Percentiles rank a stretch among this genome's conserved stretches.
Evolutionary conservation across 1,140 invertebrate species (phyloP).

Genomic region (Chlorops oryzae): DNA sequence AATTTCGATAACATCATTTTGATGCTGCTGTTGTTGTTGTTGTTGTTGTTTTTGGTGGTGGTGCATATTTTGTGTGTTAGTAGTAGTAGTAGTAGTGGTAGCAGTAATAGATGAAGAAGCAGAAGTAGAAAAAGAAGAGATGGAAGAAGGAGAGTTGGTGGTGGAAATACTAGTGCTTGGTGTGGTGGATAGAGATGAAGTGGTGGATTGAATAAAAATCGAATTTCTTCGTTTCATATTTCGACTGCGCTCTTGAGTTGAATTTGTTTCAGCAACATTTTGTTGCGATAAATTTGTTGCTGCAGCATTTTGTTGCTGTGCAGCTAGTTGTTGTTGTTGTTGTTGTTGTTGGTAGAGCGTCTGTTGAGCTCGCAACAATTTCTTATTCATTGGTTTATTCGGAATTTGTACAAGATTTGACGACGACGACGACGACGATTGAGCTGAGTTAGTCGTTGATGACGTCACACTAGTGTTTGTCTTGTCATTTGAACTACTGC

Average conservation of each 20-base stretch:
- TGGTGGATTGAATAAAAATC: too few species aligned
- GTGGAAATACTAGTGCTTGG: not conserved
- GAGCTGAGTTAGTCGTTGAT: constrained; percentile 4
- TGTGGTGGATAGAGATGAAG: constrained; percentile 17
- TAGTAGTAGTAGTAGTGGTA: constrained; percentile 19
- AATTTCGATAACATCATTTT: constrained; percentile 40
- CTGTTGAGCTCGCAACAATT: constrained; percentile 43
- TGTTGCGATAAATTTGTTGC: constrained; percentile 21
- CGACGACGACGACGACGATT: constrained; percentile 10
- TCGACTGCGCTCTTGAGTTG: too few species aligned
- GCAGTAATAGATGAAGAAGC: constrained; percentile 22
- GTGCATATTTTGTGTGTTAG: constrained; percentile 8
- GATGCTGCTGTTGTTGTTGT: constrained; percentile 12
- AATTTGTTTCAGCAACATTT: constrained; percentile 15
- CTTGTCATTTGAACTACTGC: not conserved
- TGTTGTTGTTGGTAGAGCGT: constrained; percentile 34
- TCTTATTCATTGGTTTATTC: constrained; percentile 40
- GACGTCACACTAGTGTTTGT: constrained; percentile 12
- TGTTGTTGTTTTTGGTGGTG: constrained; percentile 22
- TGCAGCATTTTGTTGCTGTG: constrained; percentile 19
- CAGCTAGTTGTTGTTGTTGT: constrained; percentile 22
- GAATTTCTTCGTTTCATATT: too few species aligned
- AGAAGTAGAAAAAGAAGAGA: constrained; percentile 10
- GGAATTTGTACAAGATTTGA: too few species aligned
- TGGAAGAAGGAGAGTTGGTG: constrained; percentile 17